phyloP scores from a whole-genome alignment of 2,113 vertebrate species.

The Saguinus midas region DNA sequence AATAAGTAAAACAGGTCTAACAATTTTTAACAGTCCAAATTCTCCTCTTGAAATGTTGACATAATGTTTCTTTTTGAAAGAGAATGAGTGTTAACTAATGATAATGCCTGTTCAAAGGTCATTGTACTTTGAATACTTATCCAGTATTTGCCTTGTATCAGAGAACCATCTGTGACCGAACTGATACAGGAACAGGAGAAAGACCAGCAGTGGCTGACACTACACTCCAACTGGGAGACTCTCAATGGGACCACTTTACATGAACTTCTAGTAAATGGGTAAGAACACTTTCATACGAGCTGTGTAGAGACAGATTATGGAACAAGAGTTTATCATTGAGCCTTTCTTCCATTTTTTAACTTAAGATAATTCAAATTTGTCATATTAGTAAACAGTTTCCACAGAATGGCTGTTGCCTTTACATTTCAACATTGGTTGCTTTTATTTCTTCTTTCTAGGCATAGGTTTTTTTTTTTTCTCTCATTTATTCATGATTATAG shows the following conservation, averaged over 20 bases:
- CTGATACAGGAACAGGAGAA: constrained; percentile 80
- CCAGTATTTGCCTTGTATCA: constrained; percentile 77
- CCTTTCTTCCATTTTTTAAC: background rate
- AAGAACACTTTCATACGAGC: constrained; percentile 74
- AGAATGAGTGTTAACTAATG: background rate
- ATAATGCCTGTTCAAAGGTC: background rate
- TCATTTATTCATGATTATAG: background rate
- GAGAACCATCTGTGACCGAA: constrained; percentile 85
- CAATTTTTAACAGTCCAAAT: background rate
- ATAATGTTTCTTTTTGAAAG: background rate
- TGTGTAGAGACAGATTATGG: no score
- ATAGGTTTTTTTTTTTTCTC: background rate
- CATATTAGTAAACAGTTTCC: background rate
- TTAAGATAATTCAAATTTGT: background rate
- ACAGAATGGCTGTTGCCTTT: background rate
- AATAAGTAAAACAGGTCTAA: constrained; percentile 45
- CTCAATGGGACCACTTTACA: constrained; percentile 89
- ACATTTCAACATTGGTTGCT: background rate
- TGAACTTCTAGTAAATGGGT: constrained; percentile 88
- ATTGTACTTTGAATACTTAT: background rate
- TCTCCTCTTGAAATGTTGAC: background rate
- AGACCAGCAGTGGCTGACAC: constrained; percentile 87
- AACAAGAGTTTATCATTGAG: background rate
- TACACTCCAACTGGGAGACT: constrained; percentile 86
- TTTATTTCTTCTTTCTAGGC: background rate